Conservation (phyloP, 2,888 invertebrate genomes). For the Blera fallax region DNA sequence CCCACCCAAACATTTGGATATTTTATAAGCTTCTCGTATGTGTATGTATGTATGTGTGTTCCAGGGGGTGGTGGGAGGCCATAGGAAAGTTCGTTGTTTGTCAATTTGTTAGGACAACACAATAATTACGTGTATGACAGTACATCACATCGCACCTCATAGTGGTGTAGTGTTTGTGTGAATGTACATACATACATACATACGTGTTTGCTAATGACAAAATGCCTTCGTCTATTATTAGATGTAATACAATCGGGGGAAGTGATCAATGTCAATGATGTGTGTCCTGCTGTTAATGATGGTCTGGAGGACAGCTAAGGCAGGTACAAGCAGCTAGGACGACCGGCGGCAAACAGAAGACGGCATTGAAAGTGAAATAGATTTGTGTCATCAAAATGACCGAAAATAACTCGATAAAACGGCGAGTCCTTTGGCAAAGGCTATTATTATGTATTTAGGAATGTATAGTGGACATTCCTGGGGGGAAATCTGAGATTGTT, state of each 20-base stretch:
- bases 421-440: not conserved
- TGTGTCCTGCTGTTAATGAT: conserved; percentile 59
- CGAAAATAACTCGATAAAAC: not conserved
- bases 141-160: conserved; percentile 50
- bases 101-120: conserved; percentile 71
- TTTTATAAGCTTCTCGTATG: conserved; percentile 37
- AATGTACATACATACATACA: not conserved
- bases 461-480: not conserved
- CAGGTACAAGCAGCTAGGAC: not conserved
- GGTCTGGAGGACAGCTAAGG: conserved; percentile 40
- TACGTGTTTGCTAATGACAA: conserved; percentile 59
- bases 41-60: conserved; percentile 1
- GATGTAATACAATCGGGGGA: conserved; percentile 65
- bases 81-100: conserved; percentile 68
- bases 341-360: not conserved
- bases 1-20: conserved; percentile 12
- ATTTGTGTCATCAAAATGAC: conserved; percentile 42
- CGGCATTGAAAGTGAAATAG: conserved; percentile 50
- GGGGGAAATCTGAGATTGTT: not conserved
- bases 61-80: conserved; percentile 20
- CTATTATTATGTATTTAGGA: not conserved
- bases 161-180: not conserved
- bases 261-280: conserved; percentile 69
- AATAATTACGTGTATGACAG: conserved; percentile 69
- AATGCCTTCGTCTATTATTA: conserved; percentile 69